Conservation (phyloP, 2,797 vertebrate species). For the Ctenosaura bakeri region DNA sequence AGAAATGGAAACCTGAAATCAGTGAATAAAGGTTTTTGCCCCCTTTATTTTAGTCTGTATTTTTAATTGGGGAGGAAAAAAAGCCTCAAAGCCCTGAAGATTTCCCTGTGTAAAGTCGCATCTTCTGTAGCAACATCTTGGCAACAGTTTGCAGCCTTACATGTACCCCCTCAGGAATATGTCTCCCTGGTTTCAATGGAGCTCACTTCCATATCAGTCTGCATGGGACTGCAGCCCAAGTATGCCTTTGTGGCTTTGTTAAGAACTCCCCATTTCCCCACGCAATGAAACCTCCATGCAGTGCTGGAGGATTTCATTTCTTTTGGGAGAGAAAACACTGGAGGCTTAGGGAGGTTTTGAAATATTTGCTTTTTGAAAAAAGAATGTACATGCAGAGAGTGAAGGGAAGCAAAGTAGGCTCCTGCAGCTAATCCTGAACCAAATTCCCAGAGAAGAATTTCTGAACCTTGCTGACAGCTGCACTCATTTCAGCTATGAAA, state of each 20-base stretch:
- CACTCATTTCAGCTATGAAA: not conserved
- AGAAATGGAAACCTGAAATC: constrained; percentile 3
- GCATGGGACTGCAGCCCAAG: not conserved
- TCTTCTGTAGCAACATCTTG: not conserved
- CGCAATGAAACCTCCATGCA: not conserved
- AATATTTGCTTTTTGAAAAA: not conserved
- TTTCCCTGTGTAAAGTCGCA: not conserved
- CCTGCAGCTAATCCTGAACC: not conserved
- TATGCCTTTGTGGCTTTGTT: not conserved
- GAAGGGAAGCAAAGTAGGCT: not conserved
- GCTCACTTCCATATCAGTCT: not conserved
- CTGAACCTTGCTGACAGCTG: not conserved
- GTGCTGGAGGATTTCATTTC: not conserved
- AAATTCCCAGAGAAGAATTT: not conserved
- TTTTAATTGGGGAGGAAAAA: not conserved
- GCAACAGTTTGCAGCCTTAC: not conserved
- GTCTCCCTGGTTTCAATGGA: not conserved
- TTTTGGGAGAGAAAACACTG: not conserved
- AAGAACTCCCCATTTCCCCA: not conserved
- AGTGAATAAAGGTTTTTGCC: not conserved
- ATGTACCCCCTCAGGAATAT: not conserved
- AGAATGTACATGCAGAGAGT: not conserved
- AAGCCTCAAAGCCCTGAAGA: not conserved
- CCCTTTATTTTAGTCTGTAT: not conserved
- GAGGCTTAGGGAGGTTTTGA: not conserved